These are phyloP conservation scores for Apocrypta bakeri DNA, from an alignment of 1,140 invertebrate genomes.

Conservation along the genomic window DNA sequence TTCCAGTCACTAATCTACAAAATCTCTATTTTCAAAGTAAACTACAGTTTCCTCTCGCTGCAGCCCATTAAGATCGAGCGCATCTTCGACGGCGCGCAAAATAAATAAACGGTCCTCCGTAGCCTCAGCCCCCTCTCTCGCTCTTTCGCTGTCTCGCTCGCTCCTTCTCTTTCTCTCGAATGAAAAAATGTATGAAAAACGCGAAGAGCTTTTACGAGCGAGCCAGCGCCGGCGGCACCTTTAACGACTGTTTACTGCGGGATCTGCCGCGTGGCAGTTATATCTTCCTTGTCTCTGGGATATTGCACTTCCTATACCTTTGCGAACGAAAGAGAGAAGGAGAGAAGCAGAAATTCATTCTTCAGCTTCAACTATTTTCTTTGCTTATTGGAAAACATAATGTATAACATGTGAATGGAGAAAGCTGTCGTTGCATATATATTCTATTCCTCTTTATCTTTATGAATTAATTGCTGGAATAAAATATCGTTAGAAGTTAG, in stretches of 20 bases:
- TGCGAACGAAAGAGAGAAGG: background rate
- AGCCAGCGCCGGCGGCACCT: background rate
- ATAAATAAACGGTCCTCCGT: background rate
- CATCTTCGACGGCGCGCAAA: background rate
- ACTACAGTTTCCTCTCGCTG: background rate
- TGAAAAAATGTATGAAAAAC: conserved; percentile 18
- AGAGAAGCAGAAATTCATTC: background rate
- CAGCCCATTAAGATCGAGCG: background rate
- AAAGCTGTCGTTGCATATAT: no score
- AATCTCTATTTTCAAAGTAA: background rate
- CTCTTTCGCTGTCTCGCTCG: no score
- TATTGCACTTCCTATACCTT: background rate
- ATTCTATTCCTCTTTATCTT: no score
- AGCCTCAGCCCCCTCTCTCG: no score
- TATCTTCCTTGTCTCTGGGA: conserved; percentile 9
- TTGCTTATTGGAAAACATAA: no score
- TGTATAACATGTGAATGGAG: no score
- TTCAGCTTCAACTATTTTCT: background rate
- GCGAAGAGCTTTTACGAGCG: conserved; percentile 15
- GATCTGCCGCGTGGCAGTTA: conserved; percentile 5
- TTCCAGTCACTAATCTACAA: no score
- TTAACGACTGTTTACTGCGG: conserved; percentile 47
- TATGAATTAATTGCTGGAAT: no score
- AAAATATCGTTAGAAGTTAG: no score
- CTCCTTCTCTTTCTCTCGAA: background rate